Evolutionary conservation across 2,113 vertebrate species (phyloP).

Genomic region (Microtus richardsoni): DNA sequence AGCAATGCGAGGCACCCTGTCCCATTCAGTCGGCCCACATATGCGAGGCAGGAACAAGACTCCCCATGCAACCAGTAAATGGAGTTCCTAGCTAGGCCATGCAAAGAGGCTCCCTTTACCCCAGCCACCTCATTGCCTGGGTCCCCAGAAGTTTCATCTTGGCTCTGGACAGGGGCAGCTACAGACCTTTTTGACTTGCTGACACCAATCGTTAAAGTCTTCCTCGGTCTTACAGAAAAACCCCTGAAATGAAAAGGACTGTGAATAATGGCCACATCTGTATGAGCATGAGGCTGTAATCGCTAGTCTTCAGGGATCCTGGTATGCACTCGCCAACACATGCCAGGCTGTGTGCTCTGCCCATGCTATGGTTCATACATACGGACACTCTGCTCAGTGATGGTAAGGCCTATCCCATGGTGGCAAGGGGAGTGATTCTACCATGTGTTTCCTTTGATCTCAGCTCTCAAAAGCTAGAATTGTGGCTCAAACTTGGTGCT

Average conservation of each 20-base stretch:
- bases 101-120: not conserved
- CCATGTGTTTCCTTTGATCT: not conserved
- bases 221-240: slow-evolving; percentile 98
- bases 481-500: not conserved
- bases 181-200: slow-evolving; percentile 94
- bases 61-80: not conserved
- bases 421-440: not conserved
- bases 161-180: not conserved
- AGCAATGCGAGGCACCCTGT: not conserved
- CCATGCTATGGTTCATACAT: not conserved
- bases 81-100: not conserved
- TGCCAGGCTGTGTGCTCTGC: not conserved
- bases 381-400: not conserved
- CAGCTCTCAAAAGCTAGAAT: not conserved
- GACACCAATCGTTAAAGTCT: slow-evolving; percentile 97
- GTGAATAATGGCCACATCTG: too few relatives aligned
- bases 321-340: rapidly evolving
- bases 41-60: not conserved
- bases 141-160: not conserved
- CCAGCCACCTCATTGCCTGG: not conserved
- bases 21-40: not conserved
- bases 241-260: slow-evolving; percentile 85
- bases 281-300: not conserved
- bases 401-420: not conserved
- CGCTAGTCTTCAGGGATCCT: not conserved